phyloP scores from a whole-genome alignment of 2,888 invertebrate genomes.

The Drosophila diplacantha region DNA sequence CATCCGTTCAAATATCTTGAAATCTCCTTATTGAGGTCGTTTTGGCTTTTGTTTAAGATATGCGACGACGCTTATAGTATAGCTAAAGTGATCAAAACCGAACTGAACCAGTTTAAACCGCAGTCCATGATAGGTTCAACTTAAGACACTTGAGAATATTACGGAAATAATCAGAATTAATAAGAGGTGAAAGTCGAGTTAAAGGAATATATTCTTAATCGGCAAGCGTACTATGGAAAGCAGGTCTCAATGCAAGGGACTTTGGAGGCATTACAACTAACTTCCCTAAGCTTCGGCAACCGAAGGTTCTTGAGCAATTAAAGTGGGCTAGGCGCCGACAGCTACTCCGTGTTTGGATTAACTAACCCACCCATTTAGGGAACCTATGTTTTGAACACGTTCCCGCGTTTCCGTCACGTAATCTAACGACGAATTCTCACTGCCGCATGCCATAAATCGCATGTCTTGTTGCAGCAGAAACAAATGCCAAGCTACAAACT shows the following conservation, averaged over 20 bases:
- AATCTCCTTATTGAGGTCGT: not conserved
- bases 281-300: not conserved
- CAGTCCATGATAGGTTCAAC: conserved; percentile 1
- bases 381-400: conserved; percentile 25
- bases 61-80: not conserved
- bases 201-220: not conserved
- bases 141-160: conserved; percentile 6
- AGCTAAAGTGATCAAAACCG: conserved; percentile 8
- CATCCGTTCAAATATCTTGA: conserved; percentile 3
- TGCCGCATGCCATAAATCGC: conserved; percentile 14
- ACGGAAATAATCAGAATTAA: not conserved
- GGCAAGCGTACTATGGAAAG: not conserved
- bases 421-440: conserved; percentile 15
- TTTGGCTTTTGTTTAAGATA: conserved; percentile 13
- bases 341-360: not conserved
- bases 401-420: conserved; percentile 29
- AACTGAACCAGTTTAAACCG: conserved; percentile 24
- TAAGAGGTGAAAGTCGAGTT: conserved; percentile 1
- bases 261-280: too few relatives aligned
- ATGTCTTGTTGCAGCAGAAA: conserved; percentile 10
- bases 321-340: not conserved
- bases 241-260: too few relatives aligned
- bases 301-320: conserved; percentile 5
- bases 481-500: not conserved
- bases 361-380: conserved; percentile 14